Conservation (phyloP, 2,113 vertebrate species). For the Canis aureus region DNA sequence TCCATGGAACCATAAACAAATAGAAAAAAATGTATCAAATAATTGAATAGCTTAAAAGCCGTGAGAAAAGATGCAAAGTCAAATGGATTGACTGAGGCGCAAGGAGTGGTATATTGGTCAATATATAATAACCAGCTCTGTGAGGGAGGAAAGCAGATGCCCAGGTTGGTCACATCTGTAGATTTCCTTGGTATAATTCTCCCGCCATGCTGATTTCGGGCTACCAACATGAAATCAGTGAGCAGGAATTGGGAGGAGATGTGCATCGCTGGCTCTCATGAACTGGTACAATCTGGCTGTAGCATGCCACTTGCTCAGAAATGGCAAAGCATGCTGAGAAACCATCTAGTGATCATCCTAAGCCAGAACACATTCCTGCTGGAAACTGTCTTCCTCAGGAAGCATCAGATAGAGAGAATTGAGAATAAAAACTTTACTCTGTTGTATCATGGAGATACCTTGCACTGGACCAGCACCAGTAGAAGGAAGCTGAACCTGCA, state of each 20-base stretch:
- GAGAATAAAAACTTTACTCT: conserved; percentile 22
- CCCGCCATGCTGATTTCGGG: neutral
- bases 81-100: neutral
- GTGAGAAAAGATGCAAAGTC: neutral
- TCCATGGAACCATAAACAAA: neutral
- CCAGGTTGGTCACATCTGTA: neutral
- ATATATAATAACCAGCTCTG: neutral
- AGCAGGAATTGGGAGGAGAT: neutral
- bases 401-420: neutral
- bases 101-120: neutral
- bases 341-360: neutral
- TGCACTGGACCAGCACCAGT: neutral
- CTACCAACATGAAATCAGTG: neutral
- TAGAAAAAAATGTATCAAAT: neutral
- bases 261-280: neutral
- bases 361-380: neutral
- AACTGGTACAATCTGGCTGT: neutral
- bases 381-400: neutral
- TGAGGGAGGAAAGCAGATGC: neutral
- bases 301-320: neutral
- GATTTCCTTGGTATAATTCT: neutral
- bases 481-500: neutral
- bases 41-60: conserved; percentile 28
- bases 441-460: neutral
- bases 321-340: neutral